A percentile compares a stretch with the other conserved stretches of the same genome.
Conservation (phyloP, 2,113 vertebrate species). For the Barnardius zonarius region DNA sequence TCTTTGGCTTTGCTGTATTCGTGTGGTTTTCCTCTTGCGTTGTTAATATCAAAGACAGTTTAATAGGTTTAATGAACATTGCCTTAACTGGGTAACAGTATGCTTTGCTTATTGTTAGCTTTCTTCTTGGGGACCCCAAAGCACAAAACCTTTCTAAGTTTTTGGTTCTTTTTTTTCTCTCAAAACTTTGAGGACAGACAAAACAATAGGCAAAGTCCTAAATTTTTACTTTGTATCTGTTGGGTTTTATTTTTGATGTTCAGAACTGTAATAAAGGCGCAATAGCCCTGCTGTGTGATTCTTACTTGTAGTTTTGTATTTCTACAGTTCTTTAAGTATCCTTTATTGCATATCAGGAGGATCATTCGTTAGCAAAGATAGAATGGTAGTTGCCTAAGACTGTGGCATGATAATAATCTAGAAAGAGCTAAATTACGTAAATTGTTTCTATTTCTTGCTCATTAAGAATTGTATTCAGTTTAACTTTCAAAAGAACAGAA, state of each 20-base stretch:
- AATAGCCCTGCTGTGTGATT: not conserved
- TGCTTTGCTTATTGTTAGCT: not conserved
- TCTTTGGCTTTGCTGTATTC: not conserved
- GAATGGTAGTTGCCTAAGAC: not conserved
- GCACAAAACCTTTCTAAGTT: not conserved
- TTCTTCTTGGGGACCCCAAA: not conserved
- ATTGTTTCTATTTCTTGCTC: not conserved
- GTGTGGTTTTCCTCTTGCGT: not conserved
- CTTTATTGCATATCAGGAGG: not conserved
- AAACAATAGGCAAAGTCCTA: not conserved
- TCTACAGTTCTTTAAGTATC: not conserved
- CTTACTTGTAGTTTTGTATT: not conserved
- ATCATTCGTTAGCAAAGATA: not conserved
- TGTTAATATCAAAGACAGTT: not conserved
- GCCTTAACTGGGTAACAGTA: not conserved
- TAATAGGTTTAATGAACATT: slow-evolving; percentile 1
- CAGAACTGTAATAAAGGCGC: not conserved
- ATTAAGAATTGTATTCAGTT: not conserved
- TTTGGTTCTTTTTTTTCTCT: not conserved
- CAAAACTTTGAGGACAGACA: not conserved
- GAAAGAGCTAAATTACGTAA: not conserved
- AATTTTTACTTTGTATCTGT: not conserved
- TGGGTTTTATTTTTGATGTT: not conserved
- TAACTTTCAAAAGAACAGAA: not conserved
- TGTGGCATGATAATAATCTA: not conserved